Conservation (phyloP, 2,888 invertebrate genomes). For the Deroplatys truncata region DNA sequence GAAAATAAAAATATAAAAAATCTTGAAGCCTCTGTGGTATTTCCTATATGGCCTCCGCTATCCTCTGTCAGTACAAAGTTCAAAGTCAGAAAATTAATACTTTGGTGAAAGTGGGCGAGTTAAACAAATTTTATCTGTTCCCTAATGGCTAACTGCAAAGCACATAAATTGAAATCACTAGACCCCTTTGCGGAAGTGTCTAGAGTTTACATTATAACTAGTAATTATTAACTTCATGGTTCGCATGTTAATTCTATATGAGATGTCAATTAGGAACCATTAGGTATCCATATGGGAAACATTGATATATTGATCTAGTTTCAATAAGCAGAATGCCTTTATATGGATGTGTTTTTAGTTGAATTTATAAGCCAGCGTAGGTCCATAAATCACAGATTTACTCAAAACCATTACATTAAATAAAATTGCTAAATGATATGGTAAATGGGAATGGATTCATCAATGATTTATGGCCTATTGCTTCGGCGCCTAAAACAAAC, state of each 20-base stretch:
- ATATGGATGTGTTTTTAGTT: neutral
- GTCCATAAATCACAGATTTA: neutral
- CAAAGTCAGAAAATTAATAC: too few relatives aligned
- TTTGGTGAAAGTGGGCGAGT: too few relatives aligned
- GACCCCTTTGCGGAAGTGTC: neutral
- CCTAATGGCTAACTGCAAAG: neutral
- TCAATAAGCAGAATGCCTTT: neutral
- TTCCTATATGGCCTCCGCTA: too few relatives aligned
- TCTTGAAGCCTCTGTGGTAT: too few relatives aligned
- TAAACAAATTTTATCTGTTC: too few relatives aligned
- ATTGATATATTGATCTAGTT: neutral
- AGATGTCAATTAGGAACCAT: neutral
- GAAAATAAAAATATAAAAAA: too few relatives aligned
- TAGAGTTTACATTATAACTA: neutral
- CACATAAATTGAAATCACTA: neutral
- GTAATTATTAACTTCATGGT: neutral
- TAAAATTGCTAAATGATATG: neutral
- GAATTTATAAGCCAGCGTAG: neutral
- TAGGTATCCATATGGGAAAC: neutral
- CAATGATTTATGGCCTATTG: neutral
- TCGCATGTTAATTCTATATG: neutral
- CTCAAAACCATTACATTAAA: neutral
- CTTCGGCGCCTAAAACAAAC: neutral
- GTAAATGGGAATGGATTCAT: neutral
- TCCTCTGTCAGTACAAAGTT: too few relatives aligned